These are phyloP conservation scores for Triops cancriformis DNA, from an alignment of 1,140 invertebrate genomes.

Conservation along the genomic window DNA sequence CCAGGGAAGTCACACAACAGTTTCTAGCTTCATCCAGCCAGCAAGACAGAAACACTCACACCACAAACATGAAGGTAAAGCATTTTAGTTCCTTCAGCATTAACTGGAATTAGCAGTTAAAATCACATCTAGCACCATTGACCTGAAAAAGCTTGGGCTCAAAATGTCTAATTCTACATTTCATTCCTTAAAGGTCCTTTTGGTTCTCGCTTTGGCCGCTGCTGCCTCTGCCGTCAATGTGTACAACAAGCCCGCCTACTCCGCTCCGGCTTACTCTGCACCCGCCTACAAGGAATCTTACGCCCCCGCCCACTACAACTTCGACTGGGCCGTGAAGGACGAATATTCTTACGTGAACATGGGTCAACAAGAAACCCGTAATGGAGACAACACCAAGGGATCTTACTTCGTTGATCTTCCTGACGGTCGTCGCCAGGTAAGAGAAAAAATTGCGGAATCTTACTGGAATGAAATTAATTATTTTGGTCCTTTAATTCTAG, in stretches of 20 bases:
- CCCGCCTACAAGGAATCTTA: slow-evolving; percentile 23
- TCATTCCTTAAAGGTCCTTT: neutral
- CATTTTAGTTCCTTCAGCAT: neutral
- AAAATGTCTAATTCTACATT: neutral
- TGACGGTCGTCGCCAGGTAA: slow-evolving; percentile 32
- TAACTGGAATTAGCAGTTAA: no score
- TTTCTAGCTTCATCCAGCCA: neutral
- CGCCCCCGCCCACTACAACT: slow-evolving; percentile 30
- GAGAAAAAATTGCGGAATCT: no score
- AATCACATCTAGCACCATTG: neutral
- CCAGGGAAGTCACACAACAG: neutral
- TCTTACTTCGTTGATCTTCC: slow-evolving; percentile 33
- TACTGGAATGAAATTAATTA: neutral
- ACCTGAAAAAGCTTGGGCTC: neutral
- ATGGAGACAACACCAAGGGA: slow-evolving; percentile 31
- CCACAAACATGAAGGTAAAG: neutral
- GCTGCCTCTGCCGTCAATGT: neutral
- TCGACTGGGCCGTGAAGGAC: slow-evolving; percentile 32
- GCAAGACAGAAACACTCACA: neutral
- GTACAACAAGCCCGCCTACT: neutral
- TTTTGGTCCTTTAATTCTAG: slow-evolving; percentile 19
- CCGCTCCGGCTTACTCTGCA: neutral
- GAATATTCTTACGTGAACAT: slow-evolving; percentile 38
- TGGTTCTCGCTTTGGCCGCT: neutral
- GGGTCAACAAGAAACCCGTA: slow-evolving; percentile 31